These are phyloP conservation scores for Dasyurus viverrinus DNA, from an alignment of 2,113 vertebrate species.

Conservation along the genomic window DNA sequence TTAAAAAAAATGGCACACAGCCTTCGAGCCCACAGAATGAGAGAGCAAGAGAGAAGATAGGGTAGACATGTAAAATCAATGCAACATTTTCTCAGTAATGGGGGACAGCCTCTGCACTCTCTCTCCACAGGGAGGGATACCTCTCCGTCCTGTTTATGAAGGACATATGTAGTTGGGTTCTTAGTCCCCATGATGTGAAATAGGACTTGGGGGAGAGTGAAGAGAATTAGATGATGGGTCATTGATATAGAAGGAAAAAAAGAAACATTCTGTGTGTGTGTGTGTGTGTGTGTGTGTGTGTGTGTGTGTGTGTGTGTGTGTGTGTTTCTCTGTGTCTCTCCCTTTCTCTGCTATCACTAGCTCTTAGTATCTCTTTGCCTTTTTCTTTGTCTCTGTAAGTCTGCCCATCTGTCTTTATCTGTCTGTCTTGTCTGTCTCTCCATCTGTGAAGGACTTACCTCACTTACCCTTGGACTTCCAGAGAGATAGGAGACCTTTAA, in stretches of 20 bases:
- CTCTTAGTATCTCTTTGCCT: not conserved
- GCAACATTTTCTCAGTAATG: not conserved
- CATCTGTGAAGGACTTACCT: not conserved
- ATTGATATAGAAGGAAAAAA: not conserved
- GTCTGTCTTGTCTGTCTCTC: not conserved
- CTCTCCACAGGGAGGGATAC: not conserved
- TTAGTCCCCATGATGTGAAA: not conserved
- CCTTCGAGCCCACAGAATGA: not conserved
- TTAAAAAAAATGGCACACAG: not conserved
- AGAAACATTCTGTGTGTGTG: not conserved
- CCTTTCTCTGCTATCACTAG: not conserved
- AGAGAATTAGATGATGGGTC: not conserved
- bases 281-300: not conserved
- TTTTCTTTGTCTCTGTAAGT: not conserved
- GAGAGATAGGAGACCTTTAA: not conserved
- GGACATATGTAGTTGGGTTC: not conserved
- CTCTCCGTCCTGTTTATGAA: not conserved
- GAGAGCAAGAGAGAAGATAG: not conserved
- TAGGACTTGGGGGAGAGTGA: not conserved
- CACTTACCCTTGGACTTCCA: not conserved
- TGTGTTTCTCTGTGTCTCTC: not conserved
- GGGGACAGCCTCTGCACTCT: not conserved
- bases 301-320: not conserved
- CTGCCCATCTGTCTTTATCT: not conserved
- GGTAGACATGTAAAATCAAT: not conserved